Evolutionary conservation across 1,140 invertebrate genomes (phyloP), one percentile per base, ranked within the genome.

Genomic region (Meteorus sp.): DNA sequence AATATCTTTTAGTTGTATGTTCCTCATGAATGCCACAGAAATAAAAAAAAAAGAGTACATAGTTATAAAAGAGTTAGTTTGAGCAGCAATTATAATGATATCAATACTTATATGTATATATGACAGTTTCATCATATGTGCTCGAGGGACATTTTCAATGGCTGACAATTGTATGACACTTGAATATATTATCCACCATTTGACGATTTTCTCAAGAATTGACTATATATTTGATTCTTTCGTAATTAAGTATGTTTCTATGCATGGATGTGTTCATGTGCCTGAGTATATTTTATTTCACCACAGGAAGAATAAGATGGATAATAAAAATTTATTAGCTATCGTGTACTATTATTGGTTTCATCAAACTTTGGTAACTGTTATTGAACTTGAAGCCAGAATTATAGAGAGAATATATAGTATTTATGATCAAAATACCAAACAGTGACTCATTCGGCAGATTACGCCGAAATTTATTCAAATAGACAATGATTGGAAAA

Each of bases 161-260:
- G n/a, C 19, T 22, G 43, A n/a, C n/a, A 56, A 31, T 56, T 27
- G 35, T 27, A 56, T 56, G 54, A 43, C 54, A 56, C 54, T 56
- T 56, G 15, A 11, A 29, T 56, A 35, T 33, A 37, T n/a, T 9
- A 52, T 52, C 35, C 13, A 48, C 11, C 25, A 22, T 48, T 48
- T 13, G n/a, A n/a, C n/a, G n/a, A n/a, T 37, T 39, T n/a, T 11
- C 13, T 39, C 13, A 39, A 39, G 17, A n/a, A 39, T 11, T n/a
- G n/a, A n/a, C n/a, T n/a, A n/a, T n/a, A n/a, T n/a, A n/a, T n/a
- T n/a, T 39, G 17, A 11, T 39, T 39, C 13, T 15, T 39, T 15
- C 2, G 35, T n/a, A n/a, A n/a, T n/a, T 39, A n/a, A 11, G 35
- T 55, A 55, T 19, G 37, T n/a, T n/a, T n/a, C n/a, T n/a, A n/a